These are phyloP conservation scores for Microcebus murinus DNA, from an alignment of 2,113 vertebrate species.

Conservation along the genomic window DNA sequence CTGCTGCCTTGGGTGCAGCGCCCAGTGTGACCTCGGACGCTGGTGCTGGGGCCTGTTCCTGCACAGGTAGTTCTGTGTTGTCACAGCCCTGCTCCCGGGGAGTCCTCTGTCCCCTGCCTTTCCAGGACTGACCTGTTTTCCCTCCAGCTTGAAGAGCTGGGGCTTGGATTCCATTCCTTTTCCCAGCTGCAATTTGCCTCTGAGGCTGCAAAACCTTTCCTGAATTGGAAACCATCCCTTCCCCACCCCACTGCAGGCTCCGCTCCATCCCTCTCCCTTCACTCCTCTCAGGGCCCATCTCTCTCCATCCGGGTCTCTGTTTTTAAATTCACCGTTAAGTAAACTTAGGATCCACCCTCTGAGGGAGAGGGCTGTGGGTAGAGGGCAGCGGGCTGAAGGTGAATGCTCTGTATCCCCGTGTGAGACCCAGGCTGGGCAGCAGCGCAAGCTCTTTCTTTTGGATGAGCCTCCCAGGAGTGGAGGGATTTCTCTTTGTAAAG, in stretches of 20 bases:
- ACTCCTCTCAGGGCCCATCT: not conserved
- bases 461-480: slow-evolving; percentile 75
- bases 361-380: not conserved
- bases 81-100: not conserved
- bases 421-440: slow-evolving; percentile 45
- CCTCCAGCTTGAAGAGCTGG: not conserved
- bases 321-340: not conserved
- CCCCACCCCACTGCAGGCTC: fast-evolving
- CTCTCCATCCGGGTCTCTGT: not conserved
- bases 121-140: not conserved
- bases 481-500: slow-evolving; percentile 82
- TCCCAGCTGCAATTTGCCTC: not conserved
- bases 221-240: not conserved
- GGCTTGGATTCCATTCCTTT: not conserved
- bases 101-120: not conserved
- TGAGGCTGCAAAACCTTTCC: not conserved
- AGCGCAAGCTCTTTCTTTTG: slow-evolving; percentile 71
- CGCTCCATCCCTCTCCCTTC: slow-evolving; percentile 5
- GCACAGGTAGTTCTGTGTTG: not conserved
- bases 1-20: too few species aligned
- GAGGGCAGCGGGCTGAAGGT: not conserved
- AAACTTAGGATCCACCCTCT: fast-evolving
- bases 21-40: not conserved
- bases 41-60: fast-evolving
- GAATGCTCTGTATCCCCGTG: slow-evolving; percentile 11